A percentile compares a stretch with the other conserved stretches of the same genome.
Evolutionary conservation across 1,140 invertebrate species (phyloP).

Genomic region (Ptiloglossa arizonensis): DNA sequence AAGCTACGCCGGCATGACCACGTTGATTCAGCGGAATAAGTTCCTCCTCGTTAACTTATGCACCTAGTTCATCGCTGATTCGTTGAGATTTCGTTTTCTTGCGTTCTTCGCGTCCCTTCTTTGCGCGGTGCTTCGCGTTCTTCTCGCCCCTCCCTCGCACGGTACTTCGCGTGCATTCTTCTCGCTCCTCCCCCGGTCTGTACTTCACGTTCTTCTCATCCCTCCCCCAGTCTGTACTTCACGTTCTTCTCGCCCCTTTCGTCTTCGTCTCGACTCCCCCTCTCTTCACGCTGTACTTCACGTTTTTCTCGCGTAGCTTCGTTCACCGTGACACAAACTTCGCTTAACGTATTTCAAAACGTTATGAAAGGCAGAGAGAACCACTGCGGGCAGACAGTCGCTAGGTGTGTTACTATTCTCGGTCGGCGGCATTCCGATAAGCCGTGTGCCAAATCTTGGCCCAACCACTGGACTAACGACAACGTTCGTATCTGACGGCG

Average conservation of each 20-base stretch:
- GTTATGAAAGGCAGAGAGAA: slow-evolving; percentile 60
- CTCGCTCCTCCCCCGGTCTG: not conserved
- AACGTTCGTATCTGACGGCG: slow-evolving; percentile 7
- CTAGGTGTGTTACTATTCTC: slow-evolving; percentile 76
- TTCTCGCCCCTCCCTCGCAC: not conserved
- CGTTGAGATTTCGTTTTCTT: slow-evolving; percentile 1
- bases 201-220: too few relatives aligned
- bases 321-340: too few relatives aligned
- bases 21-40: not conserved
- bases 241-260: too few relatives aligned
- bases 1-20: slow-evolving; percentile 8
- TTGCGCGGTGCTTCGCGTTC: too few relatives aligned
- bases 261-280: too few relatives aligned
- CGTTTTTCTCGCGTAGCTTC: too few relatives aligned
- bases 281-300: too few relatives aligned
- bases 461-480: slow-evolving; percentile 43
- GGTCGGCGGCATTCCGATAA: slow-evolving; percentile 79
- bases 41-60: slow-evolving; percentile 7
- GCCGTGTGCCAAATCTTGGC: slow-evolving; percentile 76
- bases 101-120: not conserved
- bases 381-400: slow-evolving; percentile 60
- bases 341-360: not conserved
- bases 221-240: too few relatives aligned
- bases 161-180: not conserved
- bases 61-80: not conserved